These are phyloP conservation scores for Drosophila quinaria DNA, from an alignment of 2,888 invertebrate genomes.

Conservation along the genomic window DNA sequence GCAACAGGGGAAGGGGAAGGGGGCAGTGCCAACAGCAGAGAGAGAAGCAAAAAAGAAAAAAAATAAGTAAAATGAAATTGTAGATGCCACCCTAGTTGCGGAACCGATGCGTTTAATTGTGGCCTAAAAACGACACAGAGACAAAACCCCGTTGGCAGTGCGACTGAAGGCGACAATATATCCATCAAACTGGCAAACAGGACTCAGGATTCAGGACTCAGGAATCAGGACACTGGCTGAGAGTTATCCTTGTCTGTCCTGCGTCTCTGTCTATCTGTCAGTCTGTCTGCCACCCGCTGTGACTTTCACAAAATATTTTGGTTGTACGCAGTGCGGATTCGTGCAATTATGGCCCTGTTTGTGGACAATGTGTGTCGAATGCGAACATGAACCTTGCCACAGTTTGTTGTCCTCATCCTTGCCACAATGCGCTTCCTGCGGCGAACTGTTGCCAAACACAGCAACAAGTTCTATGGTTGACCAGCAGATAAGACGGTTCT, in stretches of 20 bases:
- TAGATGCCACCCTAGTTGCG: slow-evolving; percentile 84
- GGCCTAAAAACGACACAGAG: slow-evolving; percentile 75
- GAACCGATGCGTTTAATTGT: slow-evolving; percentile 83
- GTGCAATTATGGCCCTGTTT: slow-evolving; percentile 73
- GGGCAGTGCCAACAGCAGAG: slow-evolving; percentile 20
- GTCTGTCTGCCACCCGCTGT: slow-evolving; percentile 67
- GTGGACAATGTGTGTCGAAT: slow-evolving; percentile 74
- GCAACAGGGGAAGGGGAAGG: slow-evolving; percentile 15
- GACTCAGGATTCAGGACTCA: slow-evolving; percentile 40
- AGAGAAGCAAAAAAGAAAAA: not conserved
- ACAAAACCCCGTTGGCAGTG: slow-evolving; percentile 45
- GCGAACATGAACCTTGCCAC: slow-evolving; percentile 50
- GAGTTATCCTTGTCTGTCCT: slow-evolving; percentile 38
- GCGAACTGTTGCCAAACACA: slow-evolving; percentile 76
- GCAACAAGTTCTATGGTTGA: slow-evolving; percentile 73
- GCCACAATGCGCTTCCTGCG: slow-evolving; percentile 53
- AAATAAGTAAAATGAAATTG: not conserved
- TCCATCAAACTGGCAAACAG: slow-evolving; percentile 74
- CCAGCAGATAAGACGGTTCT: slow-evolving; percentile 67
- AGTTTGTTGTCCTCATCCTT: slow-evolving; percentile 21
- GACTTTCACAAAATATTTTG: slow-evolving; percentile 86
- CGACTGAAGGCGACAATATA: slow-evolving; percentile 62
- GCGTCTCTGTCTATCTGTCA: slow-evolving; percentile 14
- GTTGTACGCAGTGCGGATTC: slow-evolving; percentile 83
- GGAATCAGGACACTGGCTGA: slow-evolving; percentile 35